Evolutionary conservation across 2,888 invertebrate genomes (phyloP).

Genomic region (Drosophila dives): DNA sequence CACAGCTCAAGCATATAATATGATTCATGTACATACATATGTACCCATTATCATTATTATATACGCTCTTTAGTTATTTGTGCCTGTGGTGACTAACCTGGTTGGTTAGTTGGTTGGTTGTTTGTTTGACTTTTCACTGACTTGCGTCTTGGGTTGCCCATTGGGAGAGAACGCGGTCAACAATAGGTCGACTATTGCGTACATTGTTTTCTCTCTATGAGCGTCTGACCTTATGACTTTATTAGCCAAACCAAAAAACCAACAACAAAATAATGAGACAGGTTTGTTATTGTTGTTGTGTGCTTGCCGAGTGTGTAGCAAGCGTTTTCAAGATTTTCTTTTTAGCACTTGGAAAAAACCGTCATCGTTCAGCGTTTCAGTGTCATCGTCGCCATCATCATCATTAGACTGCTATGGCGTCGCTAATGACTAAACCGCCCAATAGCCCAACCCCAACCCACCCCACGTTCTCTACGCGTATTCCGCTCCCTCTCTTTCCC

Average conservation of each 20-base stretch:
- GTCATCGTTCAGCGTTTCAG: constrained; percentile 28
- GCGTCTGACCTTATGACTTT: constrained; percentile 62
- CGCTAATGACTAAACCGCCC: constrained; percentile 55
- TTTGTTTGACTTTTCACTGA: constrained; percentile 2
- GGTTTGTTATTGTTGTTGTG: constrained; percentile 25
- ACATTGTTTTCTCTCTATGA: constrained; percentile 31
- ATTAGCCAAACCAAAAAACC: constrained; percentile 31
- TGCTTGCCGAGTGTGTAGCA: constrained; percentile 25
- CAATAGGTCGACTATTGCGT: constrained; percentile 41
- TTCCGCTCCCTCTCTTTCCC: neutral
- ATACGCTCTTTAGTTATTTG: constrained; percentile 24
- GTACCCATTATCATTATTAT: neutral
- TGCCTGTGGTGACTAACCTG: constrained; percentile 20
- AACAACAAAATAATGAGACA: constrained; percentile 55
- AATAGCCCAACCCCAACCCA: constrained; percentile 3
- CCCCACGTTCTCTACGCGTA: neutral
- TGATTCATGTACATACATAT: neutral
- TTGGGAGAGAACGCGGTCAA: constrained; percentile 42
- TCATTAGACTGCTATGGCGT: constrained; percentile 35
- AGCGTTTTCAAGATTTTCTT: constrained; percentile 51
- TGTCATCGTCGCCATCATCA: constrained; percentile 17
- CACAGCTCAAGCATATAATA: constrained; percentile 11
- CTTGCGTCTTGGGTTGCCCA: constrained; percentile 20
- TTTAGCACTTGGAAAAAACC: constrained; percentile 37
- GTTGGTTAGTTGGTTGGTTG: neutral